Base-by-base conservation (phyloP, 2,888 invertebrate genomes). In the Aspidiotus destructor region DNA sequence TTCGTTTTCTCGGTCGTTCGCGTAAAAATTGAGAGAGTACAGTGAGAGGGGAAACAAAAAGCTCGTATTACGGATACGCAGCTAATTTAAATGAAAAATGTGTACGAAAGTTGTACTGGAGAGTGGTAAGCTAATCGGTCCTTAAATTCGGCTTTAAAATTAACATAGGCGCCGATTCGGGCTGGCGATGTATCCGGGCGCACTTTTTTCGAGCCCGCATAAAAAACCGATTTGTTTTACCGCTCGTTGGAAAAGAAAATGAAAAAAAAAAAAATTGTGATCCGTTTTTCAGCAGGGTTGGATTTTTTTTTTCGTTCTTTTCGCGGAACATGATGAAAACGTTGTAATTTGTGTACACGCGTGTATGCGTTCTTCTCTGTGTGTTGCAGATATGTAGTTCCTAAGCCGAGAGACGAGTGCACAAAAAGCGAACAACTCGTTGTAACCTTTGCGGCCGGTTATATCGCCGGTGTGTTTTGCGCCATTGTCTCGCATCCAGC, bases 401-500 rank as follows among this genome's bases (percentile, higher is more conserved):
- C 97, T 55, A 98, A 96, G 79, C 96, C 96, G 69, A 85, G 97
- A 73, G 84, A 83, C 55, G 86, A 93, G 58, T 98, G 97, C 81
- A 79, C 86, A 41, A 98, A 98, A 81, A 83, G 89, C 69, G 97
- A 98, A 80, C 97, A 98, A 78, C 81, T 98, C 74, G 79, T 94
- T 68, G 96, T 97, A 48, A 98, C 97, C 8, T 98, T 98, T 80
- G 89, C 82, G 70, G 85, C 85, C 74, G 86, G 94, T 75, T 98
- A 98, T 80, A 97, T 98, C 80, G 97, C 97, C 76, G 97, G 98
- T 77, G 93, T 98, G 63, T 98, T 98, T 85, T 98, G 98, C 80
- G 98, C 97, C 72, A 86, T 98, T 78, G 97, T 98, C 2, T 95
- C 95, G n/a, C 98, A 98, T 80, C 98, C 97, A 68, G 97, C 97